A percentile compares a stretch with the other conserved stretches of the same genome.
Conservation (phyloP, 2,797 vertebrate genomes). For the Rousettus madagascariensis region DNA sequence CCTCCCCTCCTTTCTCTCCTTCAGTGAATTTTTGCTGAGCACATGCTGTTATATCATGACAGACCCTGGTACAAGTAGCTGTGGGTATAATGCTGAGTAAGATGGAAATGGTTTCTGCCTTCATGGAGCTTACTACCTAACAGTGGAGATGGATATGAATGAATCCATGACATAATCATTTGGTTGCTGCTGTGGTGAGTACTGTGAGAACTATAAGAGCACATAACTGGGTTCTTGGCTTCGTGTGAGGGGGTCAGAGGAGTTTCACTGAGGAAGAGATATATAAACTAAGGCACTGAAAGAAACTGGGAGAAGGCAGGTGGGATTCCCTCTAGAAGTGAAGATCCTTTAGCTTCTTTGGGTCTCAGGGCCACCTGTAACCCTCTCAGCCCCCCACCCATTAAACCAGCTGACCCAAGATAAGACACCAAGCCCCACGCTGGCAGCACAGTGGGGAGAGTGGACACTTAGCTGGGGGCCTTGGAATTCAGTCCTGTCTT, state of each 20-base stretch:
- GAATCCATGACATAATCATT: fast-evolving
- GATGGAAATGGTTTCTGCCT: neutral
- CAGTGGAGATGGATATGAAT: neutral
- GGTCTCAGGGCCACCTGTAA: neutral
- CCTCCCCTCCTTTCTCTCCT: neutral
- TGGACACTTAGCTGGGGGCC: neutral
- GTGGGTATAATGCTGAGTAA: neutral
- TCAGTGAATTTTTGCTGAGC: neutral
- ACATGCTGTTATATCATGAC: neutral
- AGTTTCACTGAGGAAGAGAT: neutral
- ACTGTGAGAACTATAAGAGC: too few relatives aligned
- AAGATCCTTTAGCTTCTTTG: neutral
- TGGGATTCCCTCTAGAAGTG: neutral
- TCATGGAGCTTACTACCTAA: fast-evolving
- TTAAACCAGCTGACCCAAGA: neutral
- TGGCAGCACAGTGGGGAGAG: neutral
- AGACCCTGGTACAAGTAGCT: neutral
- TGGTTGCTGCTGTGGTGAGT: neutral
- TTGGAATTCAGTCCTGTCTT: neutral
- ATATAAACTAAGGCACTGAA: neutral
- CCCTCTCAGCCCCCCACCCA: neutral
- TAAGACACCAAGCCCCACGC: neutral
- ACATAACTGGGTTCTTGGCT: neutral
- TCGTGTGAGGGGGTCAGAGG: neutral
- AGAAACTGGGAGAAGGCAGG: neutral